These are phyloP conservation scores for Acrobasis consociella DNA, from an alignment of 2,888 invertebrate species.

Conservation along the genomic window DNA sequence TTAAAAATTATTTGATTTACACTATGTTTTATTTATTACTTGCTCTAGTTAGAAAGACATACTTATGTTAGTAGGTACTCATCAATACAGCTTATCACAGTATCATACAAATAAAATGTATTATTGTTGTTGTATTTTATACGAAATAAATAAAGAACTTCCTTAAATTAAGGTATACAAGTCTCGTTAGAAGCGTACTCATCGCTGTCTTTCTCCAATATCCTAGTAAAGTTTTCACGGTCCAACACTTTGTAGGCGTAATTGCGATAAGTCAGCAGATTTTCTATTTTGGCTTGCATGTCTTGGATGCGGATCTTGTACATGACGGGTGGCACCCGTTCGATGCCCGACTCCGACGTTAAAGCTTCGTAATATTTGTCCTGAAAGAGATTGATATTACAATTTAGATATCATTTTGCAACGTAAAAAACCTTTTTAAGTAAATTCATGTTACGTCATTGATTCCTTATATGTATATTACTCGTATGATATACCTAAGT, in stretches of 20 bases:
- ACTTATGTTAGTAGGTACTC: too few relatives aligned
- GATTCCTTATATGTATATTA: too few relatives aligned
- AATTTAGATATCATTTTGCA: neutral
- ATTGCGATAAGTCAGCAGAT: constrained; percentile 65
- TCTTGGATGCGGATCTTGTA: constrained; percentile 62
- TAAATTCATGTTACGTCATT: too few relatives aligned
- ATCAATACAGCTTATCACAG: too few relatives aligned
- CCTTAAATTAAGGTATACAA: neutral
- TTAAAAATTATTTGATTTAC: neutral
- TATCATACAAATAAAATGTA: too few relatives aligned
- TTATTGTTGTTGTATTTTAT: too few relatives aligned
- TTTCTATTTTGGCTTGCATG: constrained; percentile 56
- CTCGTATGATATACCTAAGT: too few relatives aligned
- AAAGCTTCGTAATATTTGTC: constrained; percentile 67
- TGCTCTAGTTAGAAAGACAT: too few relatives aligned
- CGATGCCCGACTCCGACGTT: constrained; percentile 66
- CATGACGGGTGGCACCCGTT: constrained; percentile 70
- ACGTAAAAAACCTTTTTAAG: too few relatives aligned
- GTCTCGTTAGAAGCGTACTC: neutral
- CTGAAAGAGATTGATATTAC: constrained; percentile 44
- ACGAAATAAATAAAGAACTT: neutral
- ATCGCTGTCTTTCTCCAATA: constrained; percentile 36
- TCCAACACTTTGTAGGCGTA: constrained; percentile 64
- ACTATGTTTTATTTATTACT: too few relatives aligned
- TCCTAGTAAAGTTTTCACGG: constrained; percentile 55